Conservation (phyloP, 2,888 invertebrate species). For the Brenthis daphne region DNA sequence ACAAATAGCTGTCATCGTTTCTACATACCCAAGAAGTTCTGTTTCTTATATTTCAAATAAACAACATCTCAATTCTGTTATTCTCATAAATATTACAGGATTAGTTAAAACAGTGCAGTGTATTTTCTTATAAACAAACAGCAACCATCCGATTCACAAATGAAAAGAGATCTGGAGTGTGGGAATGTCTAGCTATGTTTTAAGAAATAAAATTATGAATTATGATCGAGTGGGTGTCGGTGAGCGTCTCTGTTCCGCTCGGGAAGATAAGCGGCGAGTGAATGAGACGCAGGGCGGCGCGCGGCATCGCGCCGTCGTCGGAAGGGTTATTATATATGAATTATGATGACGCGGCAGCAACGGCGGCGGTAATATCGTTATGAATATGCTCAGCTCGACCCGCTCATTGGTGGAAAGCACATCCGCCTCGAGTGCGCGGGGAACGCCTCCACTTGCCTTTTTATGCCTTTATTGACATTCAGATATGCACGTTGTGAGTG, state of each 20-base stretch:
- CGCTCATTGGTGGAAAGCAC: slow-evolving; percentile 79
- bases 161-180: slow-evolving; percentile 60
- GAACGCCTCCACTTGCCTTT: slow-evolving; percentile 78
- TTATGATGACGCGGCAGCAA: slow-evolving; percentile 80
- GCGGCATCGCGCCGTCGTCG: slow-evolving; percentile 64
- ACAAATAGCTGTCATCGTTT: slow-evolving; percentile 79
- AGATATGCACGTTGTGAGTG: slow-evolving; percentile 79
- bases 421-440: slow-evolving; percentile 75
- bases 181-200: slow-evolving; percentile 54
- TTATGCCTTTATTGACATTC: slow-evolving; percentile 81
- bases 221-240: slow-evolving; percentile 71
- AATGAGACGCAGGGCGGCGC: slow-evolving; percentile 68
- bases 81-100: slow-evolving; percentile 42
- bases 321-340: slow-evolving; percentile 83
- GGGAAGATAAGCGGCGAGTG: slow-evolving; percentile 54
- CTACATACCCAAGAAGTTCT: slow-evolving; percentile 63
- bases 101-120: slow-evolving; percentile 28
- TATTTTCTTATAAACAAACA: slow-evolving; percentile 32
- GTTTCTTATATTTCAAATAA: slow-evolving; percentile 56
- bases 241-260: slow-evolving; percentile 67
- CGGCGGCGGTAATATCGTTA: slow-evolving; percentile 81
- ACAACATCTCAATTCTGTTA: slow-evolving; percentile 53
- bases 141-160: slow-evolving; percentile 47
- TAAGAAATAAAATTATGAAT: slow-evolving; percentile 79
- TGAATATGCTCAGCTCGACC: slow-evolving; percentile 78